Base-by-base conservation (phyloP, 1,140 invertebrate species). In the Cepaea nemoralis region DNA sequence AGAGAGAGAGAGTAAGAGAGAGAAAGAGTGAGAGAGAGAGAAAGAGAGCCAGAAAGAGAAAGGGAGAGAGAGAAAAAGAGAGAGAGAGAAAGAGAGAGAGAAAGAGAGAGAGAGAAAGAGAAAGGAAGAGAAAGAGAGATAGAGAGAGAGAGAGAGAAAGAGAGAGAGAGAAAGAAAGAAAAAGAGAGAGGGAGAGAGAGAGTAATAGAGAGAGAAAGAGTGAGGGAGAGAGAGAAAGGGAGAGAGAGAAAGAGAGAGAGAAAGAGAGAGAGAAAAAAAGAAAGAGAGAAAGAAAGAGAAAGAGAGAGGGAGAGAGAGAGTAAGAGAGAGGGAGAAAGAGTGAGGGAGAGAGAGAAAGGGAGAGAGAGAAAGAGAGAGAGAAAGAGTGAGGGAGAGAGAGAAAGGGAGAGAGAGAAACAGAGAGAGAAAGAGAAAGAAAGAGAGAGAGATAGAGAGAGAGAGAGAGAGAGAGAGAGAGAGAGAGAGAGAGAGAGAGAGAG, bases 161-260 rank as follows among this genome's bases (percentile, higher is more conserved):
- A 63, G 37, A 78, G 12, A 40, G n/a, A 78, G n/a, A 67, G 22
- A 67, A 19, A 78, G 24, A 78, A 31, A 67, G n/a, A 78, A 19
- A 39, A 31, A 67, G n/a, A 78, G n/a, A 40, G 12, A 67, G n/a
- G n/a, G 22, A 67, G 22, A 40, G 22, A 78, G 22, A 67, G 22
- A 67, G n/a, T 40, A 19, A 67, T 12, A 40, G 19, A 78, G 5
- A 67, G 22, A 67, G 39, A 67, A 31, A 16, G 22, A 67, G 39
- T 42, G 22, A 50, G 22, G 67, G 39, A 40, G 10, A 10, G 10
- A 40, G 8, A 67, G 12, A 12, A 22, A 78, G 35, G 33, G 22
- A 16, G 27, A 78, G n/a, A 40, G 59, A 78, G 0, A 78, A 42
- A 39, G 59, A 39, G 19, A 67, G 35, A 66, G 37, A 66, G 10